These are phyloP conservation scores for Chloebia gouldiae DNA, from an alignment of 2,113 vertebrate species.

Conservation along the genomic window DNA sequence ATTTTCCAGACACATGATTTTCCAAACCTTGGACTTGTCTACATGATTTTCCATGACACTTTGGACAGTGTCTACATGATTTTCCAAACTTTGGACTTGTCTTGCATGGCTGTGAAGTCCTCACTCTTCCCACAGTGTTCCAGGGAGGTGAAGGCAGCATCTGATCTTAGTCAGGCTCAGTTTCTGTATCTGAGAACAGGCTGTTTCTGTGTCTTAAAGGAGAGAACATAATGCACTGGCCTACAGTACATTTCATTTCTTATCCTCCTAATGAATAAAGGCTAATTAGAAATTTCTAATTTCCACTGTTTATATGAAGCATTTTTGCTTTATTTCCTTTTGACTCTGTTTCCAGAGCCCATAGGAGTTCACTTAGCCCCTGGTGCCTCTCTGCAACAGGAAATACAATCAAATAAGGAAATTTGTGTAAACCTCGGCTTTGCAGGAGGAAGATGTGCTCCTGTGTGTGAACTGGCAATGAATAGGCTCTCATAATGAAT, in stretches of 20 bases:
- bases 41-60: background rate
- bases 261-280: background rate
- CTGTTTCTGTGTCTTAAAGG: background rate
- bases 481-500: constrained; percentile 32
- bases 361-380: background rate
- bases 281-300: constrained; percentile 24
- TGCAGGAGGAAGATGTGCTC: constrained; percentile 27
- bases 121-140: background rate
- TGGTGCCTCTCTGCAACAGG: background rate
- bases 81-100: background rate
- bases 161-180: background rate
- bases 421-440: background rate
- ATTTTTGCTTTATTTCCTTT: constrained; percentile 26
- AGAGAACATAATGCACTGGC: background rate
- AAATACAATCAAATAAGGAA: constrained; percentile 43
- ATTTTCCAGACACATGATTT: no score
- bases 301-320: constrained; percentile 15
- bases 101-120: background rate
- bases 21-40: background rate
- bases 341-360: background rate
- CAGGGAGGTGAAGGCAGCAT: background rate
- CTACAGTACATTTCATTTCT: background rate
- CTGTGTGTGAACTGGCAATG: background rate
- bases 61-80: background rate
- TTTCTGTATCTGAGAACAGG: background rate